Percentiles rank a stretch among this genome's conserved stretches.
phyloP scores from a whole-genome alignment of 1,140 invertebrate species.

The Cydia fagiglandana region DNA sequence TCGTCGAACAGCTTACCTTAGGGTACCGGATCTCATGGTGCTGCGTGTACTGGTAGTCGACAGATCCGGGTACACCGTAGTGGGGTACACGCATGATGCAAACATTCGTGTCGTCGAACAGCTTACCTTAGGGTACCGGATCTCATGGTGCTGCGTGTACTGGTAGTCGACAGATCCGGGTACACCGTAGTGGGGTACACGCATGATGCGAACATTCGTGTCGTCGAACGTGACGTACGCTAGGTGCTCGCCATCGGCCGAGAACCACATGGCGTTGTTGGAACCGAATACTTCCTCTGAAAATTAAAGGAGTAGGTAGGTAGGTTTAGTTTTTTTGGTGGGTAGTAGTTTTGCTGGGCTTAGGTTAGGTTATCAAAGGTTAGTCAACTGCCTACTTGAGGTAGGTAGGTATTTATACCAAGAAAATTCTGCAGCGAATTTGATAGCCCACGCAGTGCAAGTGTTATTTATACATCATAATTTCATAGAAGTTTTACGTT shows the following conservation, averaged over 20 bases:
- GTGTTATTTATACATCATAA: too few species aligned
- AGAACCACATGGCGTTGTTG: constrained; percentile 92
- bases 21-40: constrained; percentile 89
- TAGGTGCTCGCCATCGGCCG: constrained; percentile 84
- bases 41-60: constrained; percentile 68
- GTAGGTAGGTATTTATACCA: too few species aligned
- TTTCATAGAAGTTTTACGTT: too few species aligned
- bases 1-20: constrained; percentile 91
- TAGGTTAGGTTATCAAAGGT: too few species aligned
- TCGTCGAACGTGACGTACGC: constrained; percentile 92
- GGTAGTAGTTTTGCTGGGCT: too few species aligned
- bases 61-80: constrained; percentile 85
- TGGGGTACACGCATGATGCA: constrained; percentile 82
- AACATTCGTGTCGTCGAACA: too few species aligned
- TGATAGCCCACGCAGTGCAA: too few species aligned
- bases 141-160: constrained; percentile 83
- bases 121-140: constrained; percentile 92
- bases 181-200: constrained; percentile 83
- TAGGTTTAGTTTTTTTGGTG: too few species aligned
- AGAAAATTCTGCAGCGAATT: too few species aligned
- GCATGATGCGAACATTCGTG: constrained; percentile 82
- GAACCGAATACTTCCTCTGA: constrained; percentile 92
- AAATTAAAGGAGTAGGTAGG: constrained; percentile 33
- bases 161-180: constrained; percentile 84
- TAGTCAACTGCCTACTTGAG: too few species aligned